Percentiles rank a stretch among this genome's conserved stretches.
phyloP scores from a whole-genome alignment of 2,113 vertebrate species.

The Heloderma charlesbogerti region DNA sequence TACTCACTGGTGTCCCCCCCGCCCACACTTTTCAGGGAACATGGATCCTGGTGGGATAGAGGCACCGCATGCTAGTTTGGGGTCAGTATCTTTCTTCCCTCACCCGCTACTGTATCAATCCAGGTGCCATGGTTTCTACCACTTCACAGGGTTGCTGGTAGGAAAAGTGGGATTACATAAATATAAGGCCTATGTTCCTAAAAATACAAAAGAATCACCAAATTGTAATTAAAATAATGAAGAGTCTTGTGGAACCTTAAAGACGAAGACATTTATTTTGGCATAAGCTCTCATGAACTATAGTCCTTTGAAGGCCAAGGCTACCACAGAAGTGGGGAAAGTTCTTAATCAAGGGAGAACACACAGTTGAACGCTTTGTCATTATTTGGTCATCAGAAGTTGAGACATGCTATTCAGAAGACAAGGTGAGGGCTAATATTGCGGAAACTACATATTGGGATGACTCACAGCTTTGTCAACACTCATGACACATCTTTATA shows the following conservation, averaged over 20 bases:
- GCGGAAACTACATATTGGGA: neutral
- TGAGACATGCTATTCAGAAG: neutral
- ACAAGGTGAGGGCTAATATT: slow-evolving; percentile 6
- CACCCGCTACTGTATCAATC: too few species aligned
- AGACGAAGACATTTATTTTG: too few species aligned
- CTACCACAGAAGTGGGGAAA: neutral
- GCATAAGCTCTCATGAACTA: neutral
- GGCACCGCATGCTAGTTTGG: too few species aligned
- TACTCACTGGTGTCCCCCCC: too few species aligned
- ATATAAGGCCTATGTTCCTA: too few species aligned
- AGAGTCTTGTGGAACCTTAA: too few species aligned
- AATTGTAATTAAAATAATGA: neutral
- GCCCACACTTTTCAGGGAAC: too few species aligned
- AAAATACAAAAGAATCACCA: neutral
- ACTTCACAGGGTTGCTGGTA: too few species aligned
- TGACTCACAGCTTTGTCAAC: slow-evolving; percentile 11
- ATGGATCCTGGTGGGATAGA: too few species aligned
- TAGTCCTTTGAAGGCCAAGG: neutral
- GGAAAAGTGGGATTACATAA: too few species aligned
- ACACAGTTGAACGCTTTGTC: neutral
- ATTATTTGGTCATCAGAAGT: slow-evolving; percentile 22
- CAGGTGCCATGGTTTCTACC: too few species aligned
- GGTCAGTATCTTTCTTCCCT: too few species aligned
- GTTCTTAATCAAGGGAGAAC: neutral
- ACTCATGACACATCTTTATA: neutral